phyloP scores from a whole-genome alignment of 2,113 vertebrate species.

The Alosa alosa region DNA sequence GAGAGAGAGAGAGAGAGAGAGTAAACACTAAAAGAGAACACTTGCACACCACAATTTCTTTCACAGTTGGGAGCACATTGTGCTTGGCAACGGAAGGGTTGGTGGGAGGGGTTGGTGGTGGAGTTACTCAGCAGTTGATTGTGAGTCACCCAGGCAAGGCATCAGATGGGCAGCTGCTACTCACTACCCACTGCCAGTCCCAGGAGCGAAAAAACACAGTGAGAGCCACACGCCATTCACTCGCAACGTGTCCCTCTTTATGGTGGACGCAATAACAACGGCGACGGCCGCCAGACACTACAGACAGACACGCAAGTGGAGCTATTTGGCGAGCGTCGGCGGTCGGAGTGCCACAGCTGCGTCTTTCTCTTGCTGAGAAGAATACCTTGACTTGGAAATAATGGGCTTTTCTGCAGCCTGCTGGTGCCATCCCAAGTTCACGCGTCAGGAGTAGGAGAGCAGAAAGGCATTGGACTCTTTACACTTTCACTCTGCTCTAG shows the following conservation, averaged over 20 bases:
- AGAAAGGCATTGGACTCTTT: neutral
- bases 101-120: neutral
- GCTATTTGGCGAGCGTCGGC: conserved; percentile 30
- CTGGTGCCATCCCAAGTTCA: conserved; percentile 2
- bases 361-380: neutral
- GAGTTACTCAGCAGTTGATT: neutral
- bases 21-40: neutral
- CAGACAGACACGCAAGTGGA: conserved; percentile 18
- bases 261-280: neutral
- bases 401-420: neutral
- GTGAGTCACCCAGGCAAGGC: neutral
- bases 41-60: neutral
- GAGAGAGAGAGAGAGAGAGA: neutral
- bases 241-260: neutral
- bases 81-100: neutral
- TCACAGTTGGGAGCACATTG: neutral
- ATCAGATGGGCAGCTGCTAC: neutral
- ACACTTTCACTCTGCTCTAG: neutral
- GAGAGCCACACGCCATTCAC: neutral
- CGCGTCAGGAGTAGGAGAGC: neutral
- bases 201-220: neutral
- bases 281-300: conserved; percentile 6
- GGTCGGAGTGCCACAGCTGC: neutral
- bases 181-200: neutral
- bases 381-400: conserved; percentile 23